phyloP scores from a whole-genome alignment of 2,113 vertebrate genomes.

The Hipposideros armiger region DNA sequence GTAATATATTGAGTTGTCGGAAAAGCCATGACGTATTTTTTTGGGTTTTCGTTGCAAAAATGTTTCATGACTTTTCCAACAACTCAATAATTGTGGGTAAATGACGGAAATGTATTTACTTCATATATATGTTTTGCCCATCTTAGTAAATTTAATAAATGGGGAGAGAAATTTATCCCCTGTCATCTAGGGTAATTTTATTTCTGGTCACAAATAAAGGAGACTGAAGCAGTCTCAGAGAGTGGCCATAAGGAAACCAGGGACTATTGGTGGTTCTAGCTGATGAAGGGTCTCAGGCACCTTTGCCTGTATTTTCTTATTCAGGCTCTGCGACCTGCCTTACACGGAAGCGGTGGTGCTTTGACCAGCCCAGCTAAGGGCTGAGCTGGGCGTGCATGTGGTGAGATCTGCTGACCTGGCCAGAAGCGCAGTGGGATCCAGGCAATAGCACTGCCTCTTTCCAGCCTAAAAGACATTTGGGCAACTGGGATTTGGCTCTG shows the following conservation, averaged over 20 bases:
- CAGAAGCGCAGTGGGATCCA: background rate
- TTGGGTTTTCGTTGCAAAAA: too few species aligned
- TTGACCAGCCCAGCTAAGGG: background rate
- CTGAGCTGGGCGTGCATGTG: background rate
- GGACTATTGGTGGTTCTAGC: background rate
- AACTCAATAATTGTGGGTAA: background rate
- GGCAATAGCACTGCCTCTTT: background rate
- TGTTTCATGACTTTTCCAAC: too few species aligned
- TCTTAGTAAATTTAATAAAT: background rate
- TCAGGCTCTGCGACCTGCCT: background rate
- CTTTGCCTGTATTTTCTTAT: background rate
- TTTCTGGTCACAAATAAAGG: background rate
- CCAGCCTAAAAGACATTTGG: background rate
- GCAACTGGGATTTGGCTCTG: background rate
- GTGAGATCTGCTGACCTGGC: background rate
- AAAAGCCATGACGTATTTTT: too few species aligned
- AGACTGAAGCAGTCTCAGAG: background rate
- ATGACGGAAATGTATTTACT: background rate
- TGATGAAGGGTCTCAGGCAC: background rate
- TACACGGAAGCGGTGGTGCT: fast-evolving
- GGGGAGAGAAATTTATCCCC: background rate
- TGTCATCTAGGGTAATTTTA: background rate
- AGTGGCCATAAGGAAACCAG: background rate
- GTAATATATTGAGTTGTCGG: background rate
- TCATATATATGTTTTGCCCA: background rate